Percentiles rank a stretch among this genome's conserved stretches.
phyloP scores from a whole-genome alignment of 2,113 vertebrate species.

The Elephas maximus region DNA sequence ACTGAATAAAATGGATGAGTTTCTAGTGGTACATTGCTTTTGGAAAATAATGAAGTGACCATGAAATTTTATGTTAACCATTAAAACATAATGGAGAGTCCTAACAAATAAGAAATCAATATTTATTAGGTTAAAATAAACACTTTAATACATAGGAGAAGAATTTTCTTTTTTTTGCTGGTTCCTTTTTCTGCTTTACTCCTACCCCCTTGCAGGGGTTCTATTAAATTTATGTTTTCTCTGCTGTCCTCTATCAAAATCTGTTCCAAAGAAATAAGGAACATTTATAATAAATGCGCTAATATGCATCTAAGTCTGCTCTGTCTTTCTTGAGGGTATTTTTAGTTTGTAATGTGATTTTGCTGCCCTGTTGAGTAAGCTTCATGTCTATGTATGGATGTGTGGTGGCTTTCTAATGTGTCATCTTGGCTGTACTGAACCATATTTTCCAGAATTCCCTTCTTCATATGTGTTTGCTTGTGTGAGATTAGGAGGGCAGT shows the following conservation, averaged over 20 bases:
- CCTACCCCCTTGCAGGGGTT: neutral
- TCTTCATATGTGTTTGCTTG: neutral
- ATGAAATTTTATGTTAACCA: slow-evolving; percentile 73
- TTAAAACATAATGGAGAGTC: slow-evolving; percentile 67
- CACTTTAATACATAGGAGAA: neutral
- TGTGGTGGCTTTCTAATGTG: neutral
- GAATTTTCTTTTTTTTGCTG: neutral
- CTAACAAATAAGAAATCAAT: slow-evolving; percentile 67
- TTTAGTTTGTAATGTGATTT: neutral
- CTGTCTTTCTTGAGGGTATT: neutral
- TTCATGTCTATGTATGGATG: neutral
- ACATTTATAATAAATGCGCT: too few species aligned
- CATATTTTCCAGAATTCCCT: neutral
- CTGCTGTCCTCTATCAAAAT: neutral
- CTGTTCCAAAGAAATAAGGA: too few species aligned
- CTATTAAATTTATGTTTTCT: neutral
- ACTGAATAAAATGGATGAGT: slow-evolving; percentile 56
- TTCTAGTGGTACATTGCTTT: slow-evolving; percentile 46
- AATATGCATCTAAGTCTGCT: neutral
- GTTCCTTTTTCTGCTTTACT: neutral
- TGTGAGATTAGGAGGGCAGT: neutral
- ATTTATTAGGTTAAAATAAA: slow-evolving; percentile 8
- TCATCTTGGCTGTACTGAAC: neutral
- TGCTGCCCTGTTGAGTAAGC: neutral
- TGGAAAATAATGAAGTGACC: slow-evolving; percentile 68